Evolutionary conservation across 2,113 vertebrate genomes (phyloP), one percentile per base, ranked within the genome.

Genomic region (Plestiodon gilberti): DNA sequence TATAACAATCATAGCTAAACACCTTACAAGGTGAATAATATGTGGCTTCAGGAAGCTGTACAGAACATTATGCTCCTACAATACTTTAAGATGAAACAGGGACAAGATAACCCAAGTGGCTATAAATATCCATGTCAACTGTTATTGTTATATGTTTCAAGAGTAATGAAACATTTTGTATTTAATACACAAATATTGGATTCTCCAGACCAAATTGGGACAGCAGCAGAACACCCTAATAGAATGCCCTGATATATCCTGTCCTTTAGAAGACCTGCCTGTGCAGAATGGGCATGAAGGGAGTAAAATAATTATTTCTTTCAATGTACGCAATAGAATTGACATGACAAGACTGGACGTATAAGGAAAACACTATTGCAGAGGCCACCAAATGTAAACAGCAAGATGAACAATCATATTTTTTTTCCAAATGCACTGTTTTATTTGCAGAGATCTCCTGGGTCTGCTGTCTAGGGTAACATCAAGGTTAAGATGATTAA

Each of bases 401-500:
- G 70, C 83, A 25, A 94, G 92, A 92, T 93, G 91, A 95, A 93
- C 92, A 85, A 93, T 38, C 35, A 79, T 90, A 83, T 83, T 89
- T 92, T 87, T 87, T 88, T 84, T 18, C 33, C 90, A 87, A 92
- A 92, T 81, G 69, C 59, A 67, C 83, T 86, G 88, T 87, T 91
- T 94, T 89, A 91, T 92, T 71, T 90, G 69, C 38, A 90, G 84
- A 88, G 89, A 91, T 43, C 87, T 90, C 71, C 62, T 69, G 59
- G 89, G 55, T 82, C 83, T 92, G 84, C 92, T 87, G 90, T 91
- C 87, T 86, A 90, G 92, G 83, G 75, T 78, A 96, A 89, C 86
- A 91, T 90, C 91, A 92, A 90, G 90, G 89, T 96, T 94, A 95
- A 95, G 90, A 93, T 90, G 84, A 93, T 94, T 93, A 90, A 85